Percentiles rank a stretch among this genome's conserved stretches.
Evolutionary conservation across 2,797 vertebrate species (phyloP).

Genomic region (Delichon dasypus): DNA sequence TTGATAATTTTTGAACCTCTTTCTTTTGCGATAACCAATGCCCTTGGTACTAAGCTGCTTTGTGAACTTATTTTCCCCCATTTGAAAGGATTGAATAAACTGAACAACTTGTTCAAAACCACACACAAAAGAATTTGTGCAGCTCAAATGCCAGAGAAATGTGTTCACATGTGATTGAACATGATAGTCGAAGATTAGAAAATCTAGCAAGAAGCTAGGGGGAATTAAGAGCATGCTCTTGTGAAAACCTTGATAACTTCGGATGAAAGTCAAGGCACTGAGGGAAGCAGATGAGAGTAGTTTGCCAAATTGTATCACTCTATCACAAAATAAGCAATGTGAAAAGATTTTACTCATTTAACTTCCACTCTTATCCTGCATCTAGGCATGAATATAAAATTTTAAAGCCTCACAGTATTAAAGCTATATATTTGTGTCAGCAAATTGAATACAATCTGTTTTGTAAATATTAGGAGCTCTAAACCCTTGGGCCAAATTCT

Average conservation of each 20-base stretch:
- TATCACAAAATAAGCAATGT: not conserved
- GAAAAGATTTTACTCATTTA: conserved; percentile 15
- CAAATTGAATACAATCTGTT: conserved; percentile 28
- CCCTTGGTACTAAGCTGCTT: not conserved
- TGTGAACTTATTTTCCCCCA: not conserved
- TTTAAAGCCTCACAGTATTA: conserved; percentile 41
- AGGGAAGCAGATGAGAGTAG: not conserved
- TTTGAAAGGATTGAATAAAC: conserved; percentile 30
- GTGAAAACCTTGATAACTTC: not conserved
- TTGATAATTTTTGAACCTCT: not conserved
- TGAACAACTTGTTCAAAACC: conserved; percentile 33
- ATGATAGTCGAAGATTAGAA: conserved; percentile 21
- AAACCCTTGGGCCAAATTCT: conserved; percentile 43
- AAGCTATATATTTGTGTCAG: conserved; percentile 47
- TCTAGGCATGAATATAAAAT: conserved; percentile 34
- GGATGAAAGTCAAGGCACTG: not conserved
- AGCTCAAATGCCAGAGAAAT: conserved; percentile 20
- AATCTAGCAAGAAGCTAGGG: not conserved
- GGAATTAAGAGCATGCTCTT: not conserved
- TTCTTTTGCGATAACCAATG: not conserved
- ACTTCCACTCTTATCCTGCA: not conserved
- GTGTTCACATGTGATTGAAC: conserved; percentile 6
- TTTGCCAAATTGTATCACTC: not conserved
- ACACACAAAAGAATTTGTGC: conserved; percentile 22
- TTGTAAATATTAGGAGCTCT: conserved; percentile 36